Percentiles rank a stretch among this genome's conserved stretches.
Evolutionary conservation across 2,797 vertebrate species (phyloP).

Genomic region (Sylvia borin): DNA sequence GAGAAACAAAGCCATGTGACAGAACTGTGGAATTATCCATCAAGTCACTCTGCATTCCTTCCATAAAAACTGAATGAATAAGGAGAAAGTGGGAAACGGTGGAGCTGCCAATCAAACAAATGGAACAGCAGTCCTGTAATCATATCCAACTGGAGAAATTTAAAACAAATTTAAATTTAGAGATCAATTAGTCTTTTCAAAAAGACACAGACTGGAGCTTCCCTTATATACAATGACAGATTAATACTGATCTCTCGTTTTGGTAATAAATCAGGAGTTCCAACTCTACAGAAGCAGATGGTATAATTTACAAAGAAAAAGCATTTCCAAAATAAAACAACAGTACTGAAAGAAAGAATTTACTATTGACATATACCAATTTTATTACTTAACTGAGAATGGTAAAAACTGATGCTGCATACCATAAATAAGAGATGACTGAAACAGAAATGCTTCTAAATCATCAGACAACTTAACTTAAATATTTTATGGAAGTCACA

Average conservation of each 20-base stretch:
- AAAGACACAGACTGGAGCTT: neutral
- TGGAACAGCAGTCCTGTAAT: neutral
- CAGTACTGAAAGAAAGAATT: neutral
- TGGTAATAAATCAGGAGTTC: neutral
- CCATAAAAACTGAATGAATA: conserved; percentile 15
- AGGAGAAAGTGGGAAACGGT: neutral
- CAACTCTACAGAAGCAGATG: neutral
- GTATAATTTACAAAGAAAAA: neutral
- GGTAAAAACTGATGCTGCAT: neutral
- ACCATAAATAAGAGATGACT: neutral
- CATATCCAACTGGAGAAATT: neutral
- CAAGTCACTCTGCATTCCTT: neutral
- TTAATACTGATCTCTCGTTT: neutral
- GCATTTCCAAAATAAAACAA: neutral
- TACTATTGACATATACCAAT: neutral
- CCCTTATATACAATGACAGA: neutral
- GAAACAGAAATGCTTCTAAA: neutral
- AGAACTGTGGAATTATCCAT: neutral
- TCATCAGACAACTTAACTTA: neutral
- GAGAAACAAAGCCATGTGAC: neutral
- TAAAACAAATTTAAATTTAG: neutral
- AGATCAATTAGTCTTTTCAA: neutral
- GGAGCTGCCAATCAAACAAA: conserved; percentile 15
- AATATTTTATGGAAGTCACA: neutral
- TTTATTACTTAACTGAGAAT: neutral